Base-by-base conservation (phyloP, 2,113 vertebrate genomes). In the Gopherus flavomarginatus region DNA sequence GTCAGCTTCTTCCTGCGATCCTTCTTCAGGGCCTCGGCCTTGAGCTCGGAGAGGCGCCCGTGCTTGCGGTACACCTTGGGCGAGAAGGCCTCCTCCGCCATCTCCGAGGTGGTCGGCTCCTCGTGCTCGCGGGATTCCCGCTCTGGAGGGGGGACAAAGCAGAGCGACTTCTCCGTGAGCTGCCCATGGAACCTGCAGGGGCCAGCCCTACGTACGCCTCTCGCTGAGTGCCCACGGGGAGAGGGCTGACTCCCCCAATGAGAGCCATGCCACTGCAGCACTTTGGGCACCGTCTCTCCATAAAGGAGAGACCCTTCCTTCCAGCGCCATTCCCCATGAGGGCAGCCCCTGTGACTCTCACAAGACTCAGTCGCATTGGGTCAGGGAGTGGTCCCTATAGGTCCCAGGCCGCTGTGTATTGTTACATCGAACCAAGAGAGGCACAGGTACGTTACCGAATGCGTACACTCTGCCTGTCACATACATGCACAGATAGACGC, bases 61-160 rank as follows among this genome's bases (percentile, higher is more conserved):
- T 98, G 97, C 89, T 98, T 98, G 95, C 98, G 97, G 95, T 98
- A 98, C 24, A 98, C 83, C 97, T 99, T 99, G 82, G 98, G 98
- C 0, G 97, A 97, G 94, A 98, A 99, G 87, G 98, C 98, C 65
- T 99, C 99, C 85, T 99, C 99, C 0, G 99, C 98, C 95, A 99
- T 98, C 96, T 99, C 99, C 0, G 99, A 98, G 0, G 99, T 99
- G 85, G 99, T 98, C 0, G 98, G 95, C 29, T 99, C 99, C 91
- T 99, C 99, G 0, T 99, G 98, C 81, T 99, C 99, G 19, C 98
- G 98, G 19, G 99, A 99, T 92, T 99, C 99, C 57, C 98, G 98
- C 94, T 99, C 99, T 99, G 97, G 9, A 95, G 96, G 53, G 81
- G 57, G 88, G 44, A 85, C 35, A n/a, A 88, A 52, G 49, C 17